Evolutionary conservation across 2,888 invertebrate species (phyloP), one percentile per base, ranked within the genome.

Genomic region (Acleris cristana): DNA sequence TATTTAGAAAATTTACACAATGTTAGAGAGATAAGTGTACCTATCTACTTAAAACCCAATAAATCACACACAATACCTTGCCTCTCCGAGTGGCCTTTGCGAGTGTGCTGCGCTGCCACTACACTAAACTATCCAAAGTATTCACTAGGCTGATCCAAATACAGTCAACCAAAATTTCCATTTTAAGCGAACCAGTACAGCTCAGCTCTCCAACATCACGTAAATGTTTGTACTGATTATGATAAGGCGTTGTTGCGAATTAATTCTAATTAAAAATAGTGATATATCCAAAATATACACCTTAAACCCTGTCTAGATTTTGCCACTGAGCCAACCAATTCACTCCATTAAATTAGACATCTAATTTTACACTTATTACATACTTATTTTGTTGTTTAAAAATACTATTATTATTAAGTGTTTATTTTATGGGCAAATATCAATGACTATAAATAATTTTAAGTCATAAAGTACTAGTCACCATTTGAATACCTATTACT

Each of bases 261-360:
- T 59, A 30, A 59, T 49, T 45, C 53, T 65, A 59, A 52, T 19
- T 58, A 53, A 45, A 45, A 53, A 23, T 63, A 44, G 51, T 58
- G 52, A 52, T 57, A 49, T 59, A 40, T 12, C 45, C 19, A 2
- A 62, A 30, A 21, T 45, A 40, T 62, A 55, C 21, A 55, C n/a
- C 16, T 48, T 21, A 12, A 58, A 59, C 52, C 64, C 58, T 65
- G 59, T 54, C 34, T 16, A 56, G 34, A 45, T 23, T 34, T 34
- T 30, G 18, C 40, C 52, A 18, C 49, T 30, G 58, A 45, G 53
- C 45, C 45, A 30, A 49, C 34, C 26, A 30, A 21, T 58, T 23
- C 30, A 21, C 48, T 58, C 45, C 23, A n/a, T 58, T 44, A 30
- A 30, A 34, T 34, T 30, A 54, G 55, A 10, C n/a, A 19, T 18